Conservation (phyloP, 2,113 vertebrate species). For the Brienomyrus brachyistius region DNA sequence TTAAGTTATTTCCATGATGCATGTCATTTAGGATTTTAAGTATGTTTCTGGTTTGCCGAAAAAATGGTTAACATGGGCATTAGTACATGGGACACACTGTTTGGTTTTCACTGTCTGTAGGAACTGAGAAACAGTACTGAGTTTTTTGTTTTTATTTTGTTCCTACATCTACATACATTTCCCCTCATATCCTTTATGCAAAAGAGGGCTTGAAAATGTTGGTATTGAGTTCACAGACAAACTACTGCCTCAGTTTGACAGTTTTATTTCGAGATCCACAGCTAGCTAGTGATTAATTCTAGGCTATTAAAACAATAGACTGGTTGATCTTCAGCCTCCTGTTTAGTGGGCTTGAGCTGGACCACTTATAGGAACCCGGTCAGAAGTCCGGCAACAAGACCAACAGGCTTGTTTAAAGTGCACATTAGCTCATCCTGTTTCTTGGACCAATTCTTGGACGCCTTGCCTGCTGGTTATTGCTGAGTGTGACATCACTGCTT, state of each 20-base stretch:
- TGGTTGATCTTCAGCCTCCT: not conserved
- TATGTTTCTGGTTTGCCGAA: not conserved
- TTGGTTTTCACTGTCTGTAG: not conserved
- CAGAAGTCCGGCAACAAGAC: not conserved
- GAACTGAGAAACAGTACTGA: not conserved
- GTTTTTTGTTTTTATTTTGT: not conserved
- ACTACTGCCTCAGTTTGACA: not conserved
- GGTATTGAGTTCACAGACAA: not conserved
- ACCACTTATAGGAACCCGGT: not conserved
- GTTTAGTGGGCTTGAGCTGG: not conserved
- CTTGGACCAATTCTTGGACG: conserved; percentile 10
- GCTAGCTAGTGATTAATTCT: not conserved
- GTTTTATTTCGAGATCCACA: not conserved
- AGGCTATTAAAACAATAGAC: not conserved
- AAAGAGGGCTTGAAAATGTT: not conserved
- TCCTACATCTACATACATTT: not conserved
- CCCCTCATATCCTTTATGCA: not conserved
- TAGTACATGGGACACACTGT: not conserved
- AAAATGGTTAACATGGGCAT: not conserved
- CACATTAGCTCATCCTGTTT: not conserved
- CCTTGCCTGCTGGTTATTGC: not conserved
- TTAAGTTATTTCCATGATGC: not conserved
- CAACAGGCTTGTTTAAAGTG: not conserved
- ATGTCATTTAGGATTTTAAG: not conserved
- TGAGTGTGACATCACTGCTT: not conserved